Percentiles rank a stretch among this genome's conserved stretches.
Conservation (phyloP, 2,113 vertebrate species). For the Periophthalmus modestus region DNA sequence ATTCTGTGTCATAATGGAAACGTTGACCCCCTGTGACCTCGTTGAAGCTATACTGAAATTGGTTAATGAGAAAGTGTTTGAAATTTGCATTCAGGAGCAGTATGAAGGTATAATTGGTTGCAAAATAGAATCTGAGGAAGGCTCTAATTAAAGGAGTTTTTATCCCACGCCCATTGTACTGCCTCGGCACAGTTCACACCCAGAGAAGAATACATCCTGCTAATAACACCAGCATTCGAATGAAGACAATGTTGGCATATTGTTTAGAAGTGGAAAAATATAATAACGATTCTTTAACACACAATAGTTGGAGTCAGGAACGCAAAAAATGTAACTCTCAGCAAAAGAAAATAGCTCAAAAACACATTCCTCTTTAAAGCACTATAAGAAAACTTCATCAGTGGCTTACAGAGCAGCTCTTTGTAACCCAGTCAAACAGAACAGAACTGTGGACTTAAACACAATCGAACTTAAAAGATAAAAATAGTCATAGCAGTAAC, state of each 20-base stretch:
- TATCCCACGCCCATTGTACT: background rate
- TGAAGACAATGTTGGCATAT: background rate
- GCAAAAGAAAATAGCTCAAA: too few relatives aligned
- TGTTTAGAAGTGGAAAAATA: background rate
- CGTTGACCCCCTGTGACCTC: conserved; percentile 48
- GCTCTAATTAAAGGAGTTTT: conserved; percentile 35
- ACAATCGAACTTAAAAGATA: too few relatives aligned
- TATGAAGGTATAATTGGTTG: conserved; percentile 48
- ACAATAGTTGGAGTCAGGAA: background rate
- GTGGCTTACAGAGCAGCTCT: background rate
- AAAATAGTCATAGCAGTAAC: too few relatives aligned
- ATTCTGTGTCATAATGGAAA: conserved; percentile 59
- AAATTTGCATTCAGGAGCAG: conserved; percentile 59
- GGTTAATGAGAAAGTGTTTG: conserved; percentile 56
- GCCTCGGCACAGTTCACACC: conserved; percentile 2
- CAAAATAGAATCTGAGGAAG: conserved; percentile 35
- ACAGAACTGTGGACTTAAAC: too few relatives aligned
- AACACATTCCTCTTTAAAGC: background rate
- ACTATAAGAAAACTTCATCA: background rate
- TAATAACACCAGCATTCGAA: conserved; percentile 8
- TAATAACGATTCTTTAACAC: background rate
- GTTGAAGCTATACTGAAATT: conserved; percentile 50
- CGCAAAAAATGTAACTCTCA: background rate
- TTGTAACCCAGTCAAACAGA: too few relatives aligned
- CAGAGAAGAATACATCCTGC: background rate